These are phyloP conservation scores for Parotia lawesii DNA, from an alignment of 2,113 vertebrate species.

Conservation along the genomic window DNA sequence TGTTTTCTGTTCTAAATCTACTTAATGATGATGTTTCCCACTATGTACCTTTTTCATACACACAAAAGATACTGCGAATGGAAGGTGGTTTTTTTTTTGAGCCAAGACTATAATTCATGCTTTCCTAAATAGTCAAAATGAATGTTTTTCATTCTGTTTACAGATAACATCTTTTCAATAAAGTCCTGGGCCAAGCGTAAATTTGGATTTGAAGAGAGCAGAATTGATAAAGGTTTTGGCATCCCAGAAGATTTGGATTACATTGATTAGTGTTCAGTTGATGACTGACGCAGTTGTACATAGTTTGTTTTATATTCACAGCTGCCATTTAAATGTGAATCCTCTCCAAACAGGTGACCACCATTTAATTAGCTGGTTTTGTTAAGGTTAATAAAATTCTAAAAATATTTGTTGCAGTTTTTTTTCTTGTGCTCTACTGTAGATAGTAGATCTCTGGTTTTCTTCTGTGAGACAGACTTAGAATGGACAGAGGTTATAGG, in stretches of 20 bases:
- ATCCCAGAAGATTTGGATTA: constrained; percentile 98
- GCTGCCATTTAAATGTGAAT: neutral
- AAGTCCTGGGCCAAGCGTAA: constrained; percentile 98
- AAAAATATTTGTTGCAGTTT: neutral
- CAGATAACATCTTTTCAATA: constrained; percentile 95
- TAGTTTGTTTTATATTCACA: neutral
- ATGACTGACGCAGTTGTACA: neutral
- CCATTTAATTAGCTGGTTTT: neutral
- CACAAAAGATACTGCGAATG: neutral
- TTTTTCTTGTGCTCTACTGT: neutral
- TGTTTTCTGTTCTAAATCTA: neutral
- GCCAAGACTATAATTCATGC: neutral
- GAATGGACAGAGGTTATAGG: neutral
- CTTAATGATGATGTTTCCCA: neutral
- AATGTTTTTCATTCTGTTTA: constrained; percentile 53
- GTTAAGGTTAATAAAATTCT: constrained; percentile 62
- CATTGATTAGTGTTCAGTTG: constrained; percentile 75
- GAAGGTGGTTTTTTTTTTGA: neutral
- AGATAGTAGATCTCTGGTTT: neutral
- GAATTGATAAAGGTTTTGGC: constrained; percentile 92
- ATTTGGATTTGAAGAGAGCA: constrained; percentile 89
- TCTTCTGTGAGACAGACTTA: neutral
- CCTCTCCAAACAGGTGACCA: neutral
- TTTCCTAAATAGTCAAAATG: neutral
- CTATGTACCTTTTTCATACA: neutral